Evolutionary conservation across 2,113 vertebrate genomes (phyloP), one percentile per base, ranked within the genome.

Genomic region (Puffinus mauretanicus): DNA sequence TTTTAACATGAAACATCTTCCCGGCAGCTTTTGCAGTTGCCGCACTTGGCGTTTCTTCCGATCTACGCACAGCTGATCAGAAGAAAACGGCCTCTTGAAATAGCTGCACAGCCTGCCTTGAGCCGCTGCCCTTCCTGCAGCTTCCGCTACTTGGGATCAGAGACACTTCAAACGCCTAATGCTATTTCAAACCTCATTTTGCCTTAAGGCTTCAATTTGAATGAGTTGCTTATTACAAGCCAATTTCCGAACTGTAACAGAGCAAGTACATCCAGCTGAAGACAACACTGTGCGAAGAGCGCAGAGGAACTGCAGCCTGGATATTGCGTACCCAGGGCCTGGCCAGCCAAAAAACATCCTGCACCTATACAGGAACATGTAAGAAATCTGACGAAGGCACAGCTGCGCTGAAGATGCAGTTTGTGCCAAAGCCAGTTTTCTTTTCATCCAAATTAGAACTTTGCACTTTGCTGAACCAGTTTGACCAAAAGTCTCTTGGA

Each of bases 301-400:
- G 3, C 21, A 13, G 36, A 61, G n/a, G 24, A 49, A 44, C 62
- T 19, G 16, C 29, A 24, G 79, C 4, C 65, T 3, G 62, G 47
- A 3, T 12, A 20, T 4, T 2, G 44, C 25, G 0, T 1, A 10
- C 3, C 32, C 62, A 55, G n/a, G 13, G 44, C 3, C 0, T 0
- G 0, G 27, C 13, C 1, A 0, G 92, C 83, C 89, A 83, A 80
- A 32, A 80, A 91, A 91, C 58, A 81, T 13, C 73, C 86, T 12
- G 64, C n/a, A 7, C 32, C 67, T 30, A 32, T 81, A 11, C 30
- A 36, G 76, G 62, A 57, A 72, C 0, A 3, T 0, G 3, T 3
- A 22, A 51, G 66, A 26, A 78, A 62, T 3, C 17, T 6, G 11
- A 66, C 0, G 1, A 18, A 19, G 0, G 1, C 62, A 20, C 4